A percentile compares a stretch with the other conserved stretches of the same genome.
phyloP scores from a whole-genome alignment of 35 echinoderm and acorn worm species.

The Patiria miniata region DNA sequence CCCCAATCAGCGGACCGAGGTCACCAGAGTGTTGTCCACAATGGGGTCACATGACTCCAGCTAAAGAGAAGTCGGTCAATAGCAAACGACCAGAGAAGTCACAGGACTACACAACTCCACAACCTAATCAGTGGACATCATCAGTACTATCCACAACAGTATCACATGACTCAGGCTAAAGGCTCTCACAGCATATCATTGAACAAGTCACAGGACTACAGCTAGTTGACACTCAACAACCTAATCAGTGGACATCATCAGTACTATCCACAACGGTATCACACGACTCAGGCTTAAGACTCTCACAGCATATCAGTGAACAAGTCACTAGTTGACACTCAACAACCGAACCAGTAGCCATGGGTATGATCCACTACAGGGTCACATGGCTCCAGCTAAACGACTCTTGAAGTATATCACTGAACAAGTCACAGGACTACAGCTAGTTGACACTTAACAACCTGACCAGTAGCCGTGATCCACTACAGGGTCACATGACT shows the following conservation, averaged over 20 bases:
- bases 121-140: too few species aligned
- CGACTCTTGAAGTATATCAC: background rate
- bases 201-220: background rate
- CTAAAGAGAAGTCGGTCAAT: slow-evolving; percentile 5
- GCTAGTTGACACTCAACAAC: background rate
- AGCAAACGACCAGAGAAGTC: too few species aligned
- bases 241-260: too few species aligned
- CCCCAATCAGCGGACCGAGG: slow-evolving; percentile 71
- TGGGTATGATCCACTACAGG: background rate
- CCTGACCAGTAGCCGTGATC: background rate
- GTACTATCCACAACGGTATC: too few species aligned
- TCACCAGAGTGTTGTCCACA: slow-evolving; percentile 54
- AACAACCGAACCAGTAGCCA: too few species aligned
- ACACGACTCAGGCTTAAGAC: too few species aligned
- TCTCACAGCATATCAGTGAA: too few species aligned
- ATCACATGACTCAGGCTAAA: too few species aligned
- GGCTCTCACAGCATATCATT: too few species aligned
- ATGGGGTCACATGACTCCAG: slow-evolving; percentile 9
- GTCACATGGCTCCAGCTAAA: slow-evolving; percentile 8
- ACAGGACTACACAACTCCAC: too few species aligned
- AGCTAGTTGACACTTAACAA: background rate
- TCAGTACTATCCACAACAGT: too few species aligned
- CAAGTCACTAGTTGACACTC: too few species aligned
- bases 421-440: background rate
- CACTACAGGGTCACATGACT: background rate